These are phyloP conservation scores for Ophiodon elongatus DNA, from an alignment of 2,113 vertebrate genomes.

Conservation along the genomic window DNA sequence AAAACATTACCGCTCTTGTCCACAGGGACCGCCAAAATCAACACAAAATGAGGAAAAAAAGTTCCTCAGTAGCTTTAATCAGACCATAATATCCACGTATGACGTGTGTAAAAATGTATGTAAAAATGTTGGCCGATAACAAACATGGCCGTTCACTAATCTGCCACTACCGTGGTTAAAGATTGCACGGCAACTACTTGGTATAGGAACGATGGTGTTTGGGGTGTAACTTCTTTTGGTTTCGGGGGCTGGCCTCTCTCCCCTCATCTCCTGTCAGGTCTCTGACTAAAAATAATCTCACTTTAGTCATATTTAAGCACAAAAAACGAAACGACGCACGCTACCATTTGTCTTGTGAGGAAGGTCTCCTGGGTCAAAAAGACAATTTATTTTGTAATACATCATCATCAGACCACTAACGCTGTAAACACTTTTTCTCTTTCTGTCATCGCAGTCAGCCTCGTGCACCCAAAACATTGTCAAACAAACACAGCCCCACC, in stretches of 20 bases:
- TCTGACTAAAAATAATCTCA: background rate
- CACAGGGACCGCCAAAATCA: no score
- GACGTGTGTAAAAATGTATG: no score
- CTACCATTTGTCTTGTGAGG: background rate
- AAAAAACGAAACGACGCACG: background rate
- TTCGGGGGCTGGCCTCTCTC: background rate
- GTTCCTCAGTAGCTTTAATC: background rate
- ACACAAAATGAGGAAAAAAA: no score
- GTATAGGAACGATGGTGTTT: background rate
- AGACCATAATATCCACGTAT: no score
- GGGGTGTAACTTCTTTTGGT: background rate
- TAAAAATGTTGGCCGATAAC: background rate
- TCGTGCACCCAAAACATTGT: conserved; percentile 40
- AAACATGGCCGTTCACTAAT: background rate
- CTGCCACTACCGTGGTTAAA: background rate
- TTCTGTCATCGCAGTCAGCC: conserved; percentile 26
- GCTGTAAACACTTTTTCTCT: conserved; percentile 34
- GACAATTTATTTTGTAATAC: background rate
- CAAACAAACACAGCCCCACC: conserved; percentile 30
- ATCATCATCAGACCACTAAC: conserved; percentile 24
- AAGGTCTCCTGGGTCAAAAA: background rate
- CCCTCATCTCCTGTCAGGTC: background rate
- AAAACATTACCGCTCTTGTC: no score
- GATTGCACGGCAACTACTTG: background rate
- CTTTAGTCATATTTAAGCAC: background rate